Evolutionary conservation across 2,888 invertebrate species (phyloP), one percentile per base, ranked within the genome.

Genomic region (Metallyticus violacea): DNA sequence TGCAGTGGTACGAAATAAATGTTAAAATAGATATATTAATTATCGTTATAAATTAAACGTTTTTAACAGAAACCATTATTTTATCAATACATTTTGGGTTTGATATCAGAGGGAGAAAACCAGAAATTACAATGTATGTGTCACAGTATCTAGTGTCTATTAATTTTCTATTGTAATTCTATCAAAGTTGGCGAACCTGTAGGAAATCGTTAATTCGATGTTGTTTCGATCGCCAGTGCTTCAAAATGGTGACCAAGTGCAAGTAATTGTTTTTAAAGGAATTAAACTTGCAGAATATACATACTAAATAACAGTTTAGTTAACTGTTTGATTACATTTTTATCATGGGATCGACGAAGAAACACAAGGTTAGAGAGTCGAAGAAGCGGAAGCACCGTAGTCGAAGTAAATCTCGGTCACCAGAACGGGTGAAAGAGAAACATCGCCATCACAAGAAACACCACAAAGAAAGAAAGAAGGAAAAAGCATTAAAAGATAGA

Each of bases 321-420:
- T 40, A 62, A 62, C 15, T 62, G 40, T 62, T 9, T 62, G 15
- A 15, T 15, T 15, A 62, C 22, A 3, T 2, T 77, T 7, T 7
- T 27, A 79, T 9, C 2, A 95, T 95, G 95, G 95, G 95, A 89
- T 95, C 96, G 27, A 93, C 92, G 90, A 95, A 95, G 91, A 95
- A 95, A 90, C 95, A 95, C 90, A 95, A 95, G 91, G 92, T 92
- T 79, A 93, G 94, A 90, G 95, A 95, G 77, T 92, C 93, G 3
- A 94, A 95, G 91, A 96, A 96, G 92, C 94, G 94, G 91, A 95
- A 95, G 90, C 95, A 95, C 91, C 93, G 94, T 26, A 87, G 85
- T 82, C 79, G 83, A 29, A 83, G 83, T 77, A 77, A 83, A 77
- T 77, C 83, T 26, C 83, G 83, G 22, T 83, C 83, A 15, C 83